phyloP scores from a whole-genome alignment of 2,113 vertebrate genomes.

The Peromyscus maniculatus region DNA sequence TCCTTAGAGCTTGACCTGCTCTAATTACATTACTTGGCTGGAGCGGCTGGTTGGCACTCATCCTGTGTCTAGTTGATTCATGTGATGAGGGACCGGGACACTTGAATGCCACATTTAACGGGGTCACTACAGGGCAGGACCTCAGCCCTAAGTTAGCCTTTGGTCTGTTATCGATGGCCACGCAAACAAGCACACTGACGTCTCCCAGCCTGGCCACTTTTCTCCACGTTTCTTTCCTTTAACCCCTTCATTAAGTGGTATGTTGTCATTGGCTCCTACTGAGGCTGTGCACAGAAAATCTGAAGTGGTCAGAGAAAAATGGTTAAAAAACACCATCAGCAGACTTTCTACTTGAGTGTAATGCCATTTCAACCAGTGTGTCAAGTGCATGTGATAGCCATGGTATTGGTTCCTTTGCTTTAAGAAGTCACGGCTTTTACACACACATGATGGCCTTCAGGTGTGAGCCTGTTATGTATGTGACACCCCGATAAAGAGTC shows the following conservation, averaged over 20 bases:
- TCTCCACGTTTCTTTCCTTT: slow-evolving; percentile 12
- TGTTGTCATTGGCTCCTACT: background rate
- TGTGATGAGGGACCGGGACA: slow-evolving; percentile 50
- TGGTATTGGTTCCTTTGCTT: background rate
- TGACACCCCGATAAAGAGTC: background rate
- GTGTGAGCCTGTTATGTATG: background rate
- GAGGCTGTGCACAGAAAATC: background rate
- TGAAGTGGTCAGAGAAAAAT: slow-evolving; percentile 28
- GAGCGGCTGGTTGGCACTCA: slow-evolving; percentile 46
- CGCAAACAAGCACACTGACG: background rate
- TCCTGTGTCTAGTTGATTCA: slow-evolving; percentile 61
- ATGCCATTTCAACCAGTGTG: background rate
- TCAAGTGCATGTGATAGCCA: background rate
- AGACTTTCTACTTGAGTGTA: background rate
- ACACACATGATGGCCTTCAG: background rate
- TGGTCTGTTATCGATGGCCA: slow-evolving; percentile 15
- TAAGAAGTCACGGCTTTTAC: background rate
- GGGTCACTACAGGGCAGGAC: slow-evolving; percentile 50
- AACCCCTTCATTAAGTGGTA: background rate
- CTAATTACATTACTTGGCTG: slow-evolving; percentile 71
- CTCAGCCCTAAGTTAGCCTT: slow-evolving; percentile 39
- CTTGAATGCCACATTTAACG: slow-evolving; percentile 53
- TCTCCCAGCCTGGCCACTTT: background rate
- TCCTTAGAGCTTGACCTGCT: slow-evolving; percentile 61
- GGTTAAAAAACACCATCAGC: slow-evolving; percentile 8